Conservation (phyloP, 2,113 vertebrate genomes). For the Chaetorhynchus papuensis region DNA sequence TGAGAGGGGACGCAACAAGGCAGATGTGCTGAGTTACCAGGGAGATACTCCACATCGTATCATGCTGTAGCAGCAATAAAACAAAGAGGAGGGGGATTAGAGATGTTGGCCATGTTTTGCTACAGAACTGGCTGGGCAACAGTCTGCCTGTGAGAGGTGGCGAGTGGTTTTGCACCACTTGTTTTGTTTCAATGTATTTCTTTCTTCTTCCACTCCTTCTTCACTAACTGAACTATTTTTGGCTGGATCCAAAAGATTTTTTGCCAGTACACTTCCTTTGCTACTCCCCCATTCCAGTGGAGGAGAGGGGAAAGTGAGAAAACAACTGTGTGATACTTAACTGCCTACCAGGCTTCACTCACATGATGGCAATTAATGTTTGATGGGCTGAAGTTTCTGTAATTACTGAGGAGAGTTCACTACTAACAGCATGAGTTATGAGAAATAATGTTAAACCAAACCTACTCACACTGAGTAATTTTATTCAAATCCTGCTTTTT, state of each 20-base stretch:
- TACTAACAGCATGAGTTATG: neutral
- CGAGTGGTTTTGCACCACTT: neutral
- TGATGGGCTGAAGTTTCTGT: neutral
- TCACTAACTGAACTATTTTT: neutral
- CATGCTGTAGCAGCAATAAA: neutral
- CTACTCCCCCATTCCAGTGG: fast-evolving
- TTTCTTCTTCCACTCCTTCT: neutral
- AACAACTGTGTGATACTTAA: neutral
- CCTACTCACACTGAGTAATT: neutral
- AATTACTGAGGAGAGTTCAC: neutral
- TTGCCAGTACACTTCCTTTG: neutral
- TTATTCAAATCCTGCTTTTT: neutral
- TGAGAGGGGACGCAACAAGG: neutral
- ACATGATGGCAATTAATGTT: neutral
- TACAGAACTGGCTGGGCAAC: neutral
- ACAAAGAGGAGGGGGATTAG: neutral
- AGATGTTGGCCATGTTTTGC: neutral
- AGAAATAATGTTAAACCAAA: neutral
- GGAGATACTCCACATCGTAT: neutral
- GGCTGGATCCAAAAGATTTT: fast-evolving
- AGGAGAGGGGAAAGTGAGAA: fast-evolving
- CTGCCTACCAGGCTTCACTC: neutral
- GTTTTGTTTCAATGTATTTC: neutral
- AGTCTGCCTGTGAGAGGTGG: fast-evolving
- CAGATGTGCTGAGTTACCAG: neutral